These are phyloP conservation scores for Poecilia picta DNA, from an alignment of 2,797 vertebrate genomes.

Conservation along the genomic window DNA sequence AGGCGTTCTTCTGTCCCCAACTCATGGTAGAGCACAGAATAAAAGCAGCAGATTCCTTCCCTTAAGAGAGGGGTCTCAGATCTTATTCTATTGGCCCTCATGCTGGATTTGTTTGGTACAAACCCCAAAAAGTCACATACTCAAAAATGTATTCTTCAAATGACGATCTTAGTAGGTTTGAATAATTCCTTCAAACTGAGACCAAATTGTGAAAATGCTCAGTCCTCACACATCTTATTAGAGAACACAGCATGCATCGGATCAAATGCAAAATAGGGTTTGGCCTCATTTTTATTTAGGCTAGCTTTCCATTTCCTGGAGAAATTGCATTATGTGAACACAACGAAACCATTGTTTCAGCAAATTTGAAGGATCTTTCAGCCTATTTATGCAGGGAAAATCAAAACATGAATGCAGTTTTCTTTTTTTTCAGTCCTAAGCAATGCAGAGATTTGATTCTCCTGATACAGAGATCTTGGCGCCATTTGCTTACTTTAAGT, in stretches of 20 bases:
- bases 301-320: slow-evolving; percentile 49
- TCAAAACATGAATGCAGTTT: slow-evolving; percentile 27
- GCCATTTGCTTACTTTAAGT: slow-evolving; percentile 58
- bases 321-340: slow-evolving; percentile 65
- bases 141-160: slow-evolving; percentile 5
- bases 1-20: slow-evolving; percentile 64
- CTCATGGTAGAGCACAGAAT: slow-evolving; percentile 62
- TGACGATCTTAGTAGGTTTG: neutral
- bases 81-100: slow-evolving; percentile 45
- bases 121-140: slow-evolving; percentile 22
- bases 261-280: slow-evolving; percentile 54
- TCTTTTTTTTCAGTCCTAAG: slow-evolving; percentile 33
- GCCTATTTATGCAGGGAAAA: slow-evolving; percentile 53
- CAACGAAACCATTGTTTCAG: slow-evolving; percentile 67
- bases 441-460: slow-evolving; percentile 66
- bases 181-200: slow-evolving; percentile 17
- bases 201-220: slow-evolving; percentile 12
- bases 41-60: slow-evolving; percentile 60
- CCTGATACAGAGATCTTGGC: slow-evolving; percentile 68
- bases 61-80: slow-evolving; percentile 29
- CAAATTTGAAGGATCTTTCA: slow-evolving; percentile 49
- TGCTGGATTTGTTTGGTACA: slow-evolving; percentile 48
- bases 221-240: neutral
- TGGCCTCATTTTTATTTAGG: slow-evolving; percentile 61
- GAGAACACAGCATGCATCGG: slow-evolving; percentile 15